Percentiles rank a stretch among this genome's conserved stretches.
Evolutionary conservation across 2,113 vertebrate genomes (phyloP).

Genomic region (Corydoras sp.): DNA sequence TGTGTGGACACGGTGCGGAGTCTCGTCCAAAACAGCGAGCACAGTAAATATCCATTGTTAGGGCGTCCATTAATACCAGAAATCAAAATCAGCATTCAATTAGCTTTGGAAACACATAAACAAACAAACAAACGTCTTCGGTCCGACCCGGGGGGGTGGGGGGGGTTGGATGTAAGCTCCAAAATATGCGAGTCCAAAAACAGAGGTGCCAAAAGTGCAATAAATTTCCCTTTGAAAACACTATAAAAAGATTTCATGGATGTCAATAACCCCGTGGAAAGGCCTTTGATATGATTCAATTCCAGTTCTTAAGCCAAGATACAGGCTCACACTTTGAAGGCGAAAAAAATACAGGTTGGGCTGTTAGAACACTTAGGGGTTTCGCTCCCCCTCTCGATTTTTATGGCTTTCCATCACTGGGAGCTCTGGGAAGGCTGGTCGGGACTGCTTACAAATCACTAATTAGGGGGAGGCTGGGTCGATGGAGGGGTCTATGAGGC

Average conservation of each 20-base stretch:
- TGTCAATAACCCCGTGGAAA: constrained; percentile 56
- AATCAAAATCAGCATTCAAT: not conserved
- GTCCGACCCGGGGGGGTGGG: too few relatives aligned
- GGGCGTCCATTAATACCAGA: not conserved
- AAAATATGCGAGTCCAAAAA: constrained; percentile 17
- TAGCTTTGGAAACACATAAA: not conserved
- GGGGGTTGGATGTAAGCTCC: not conserved
- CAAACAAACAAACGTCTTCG: constrained; percentile 3
- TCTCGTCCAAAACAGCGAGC: not conserved
- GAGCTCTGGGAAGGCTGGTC: constrained; percentile 57
- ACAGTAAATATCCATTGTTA: not conserved
- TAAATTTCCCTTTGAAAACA: constrained; percentile 57
- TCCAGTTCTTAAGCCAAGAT: constrained; percentile 50
- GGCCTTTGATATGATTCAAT: constrained; percentile 66
- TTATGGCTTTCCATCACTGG: constrained; percentile 74
- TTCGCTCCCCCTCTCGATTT: constrained; percentile 42
- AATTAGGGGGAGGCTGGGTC: constrained; percentile 65
- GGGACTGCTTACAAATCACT: constrained; percentile 65
- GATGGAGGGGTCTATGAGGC: constrained; percentile 46
- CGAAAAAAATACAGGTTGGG: constrained; percentile 56
- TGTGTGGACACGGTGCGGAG: not conserved
- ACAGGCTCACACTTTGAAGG: constrained; percentile 68
- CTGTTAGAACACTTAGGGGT: constrained; percentile 78
- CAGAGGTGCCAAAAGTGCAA: constrained; percentile 49
- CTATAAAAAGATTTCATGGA: constrained; percentile 69